Evolutionary conservation across 2,113 vertebrate species (phyloP), one percentile per base, ranked within the genome.

Genomic region (Oncorhynchus masou): DNA sequence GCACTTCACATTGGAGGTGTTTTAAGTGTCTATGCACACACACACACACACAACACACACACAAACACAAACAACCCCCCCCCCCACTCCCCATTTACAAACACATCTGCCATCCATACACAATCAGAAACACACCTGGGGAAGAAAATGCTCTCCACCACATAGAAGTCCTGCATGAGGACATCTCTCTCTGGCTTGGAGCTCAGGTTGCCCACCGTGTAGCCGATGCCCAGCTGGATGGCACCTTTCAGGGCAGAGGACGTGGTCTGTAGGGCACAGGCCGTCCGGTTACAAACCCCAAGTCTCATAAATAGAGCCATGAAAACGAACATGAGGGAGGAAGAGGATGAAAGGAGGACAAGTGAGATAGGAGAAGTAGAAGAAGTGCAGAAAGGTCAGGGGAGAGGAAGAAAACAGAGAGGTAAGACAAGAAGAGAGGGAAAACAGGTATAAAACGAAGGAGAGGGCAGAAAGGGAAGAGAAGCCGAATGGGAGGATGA

Each of bases 71-170:
- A 5, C 15, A 49, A 27, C 27, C 27, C 27, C 27, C 4, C 4
- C 29, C 4, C 34, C 5, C 31, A 3, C 39, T 11, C 39, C 8
- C 39, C 9, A 45, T 45, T 45, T 45, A 54, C 12, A 20, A 31
- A 22, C 25, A 81, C n/a, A 6, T 54, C 51, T 54, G 65, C 49
- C 24, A 74, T 54, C 25, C 48, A 34, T 49, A 51, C 51, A 74
- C 48, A 71, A 49, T 64, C 27, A 72, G 20, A 66, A 9, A 12
- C 31, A 86, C 85, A 97, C 98, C 96, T 97, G 71, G 98, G 98
- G 82, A 99, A 99, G 92, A 99, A 99, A 87, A 98, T 98, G 91
- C 97, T 99, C 85, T 99, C 97, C 75, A 99, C 97, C 70, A 99
- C 95, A 0, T 99, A 99, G 88, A 99, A 99, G 88, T 99, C 97